Conservation (phyloP, 2,888 invertebrate species). For the Heliconius ethilla region DNA sequence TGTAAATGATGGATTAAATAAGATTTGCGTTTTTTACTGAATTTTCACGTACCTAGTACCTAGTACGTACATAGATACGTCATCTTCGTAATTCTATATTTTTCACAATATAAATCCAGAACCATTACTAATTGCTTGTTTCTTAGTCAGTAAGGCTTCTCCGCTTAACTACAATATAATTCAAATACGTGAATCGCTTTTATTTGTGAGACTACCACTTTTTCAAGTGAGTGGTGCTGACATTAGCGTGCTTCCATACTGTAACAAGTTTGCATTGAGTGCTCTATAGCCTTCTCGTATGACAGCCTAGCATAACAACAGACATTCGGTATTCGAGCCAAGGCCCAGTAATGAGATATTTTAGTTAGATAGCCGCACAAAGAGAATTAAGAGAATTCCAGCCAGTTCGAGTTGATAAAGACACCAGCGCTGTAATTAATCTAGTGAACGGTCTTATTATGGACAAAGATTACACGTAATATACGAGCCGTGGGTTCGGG, state of each 20-base stretch:
- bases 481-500: conserved; percentile 29
- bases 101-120: conserved; percentile 42
- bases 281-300: conserved; percentile 78
- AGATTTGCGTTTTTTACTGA: background rate
- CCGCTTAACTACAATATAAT: conserved; percentile 47
- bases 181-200: conserved; percentile 52
- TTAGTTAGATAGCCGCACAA: conserved; percentile 68
- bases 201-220: conserved; percentile 49
- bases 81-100: conserved; percentile 17
- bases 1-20: background rate
- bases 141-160: background rate
- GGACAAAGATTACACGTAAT: conserved; percentile 25
- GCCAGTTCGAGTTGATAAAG: conserved; percentile 59
- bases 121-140: conserved; percentile 39
- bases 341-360: conserved; percentile 79
- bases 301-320: conserved; percentile 77
- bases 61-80: background rate
- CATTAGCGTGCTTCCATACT: conserved; percentile 53
- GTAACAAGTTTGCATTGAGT: conserved; percentile 79
- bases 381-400: conserved; percentile 70
- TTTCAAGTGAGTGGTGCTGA: conserved; percentile 57
- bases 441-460: conserved; percentile 37
- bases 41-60: conserved; percentile 8
- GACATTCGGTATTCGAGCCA: conserved; percentile 79
- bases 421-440: conserved; percentile 56